A percentile compares a stretch with the other conserved stretches of the same genome.
phyloP scores from a whole-genome alignment of 2,113 vertebrate genomes.

The Nycticorax nycticorax region DNA sequence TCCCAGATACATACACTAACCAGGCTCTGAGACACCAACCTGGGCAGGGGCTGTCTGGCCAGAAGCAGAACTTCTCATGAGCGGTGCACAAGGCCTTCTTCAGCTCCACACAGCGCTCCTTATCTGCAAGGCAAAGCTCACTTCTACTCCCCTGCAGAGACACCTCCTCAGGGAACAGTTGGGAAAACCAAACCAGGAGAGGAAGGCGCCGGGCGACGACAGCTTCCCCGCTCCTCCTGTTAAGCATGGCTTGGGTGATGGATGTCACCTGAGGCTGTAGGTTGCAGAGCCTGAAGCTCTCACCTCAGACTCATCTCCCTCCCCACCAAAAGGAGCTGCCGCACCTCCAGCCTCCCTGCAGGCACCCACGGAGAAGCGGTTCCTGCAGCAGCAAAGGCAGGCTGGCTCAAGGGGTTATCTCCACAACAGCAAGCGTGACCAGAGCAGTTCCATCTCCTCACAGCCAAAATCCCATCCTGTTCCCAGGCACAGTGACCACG shows the following conservation, averaged over 20 bases:
- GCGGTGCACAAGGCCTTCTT: slow-evolving; percentile 82
- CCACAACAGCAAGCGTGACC: background rate
- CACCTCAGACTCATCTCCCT: background rate
- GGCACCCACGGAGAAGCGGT: accelerated
- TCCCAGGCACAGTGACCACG: accelerated
- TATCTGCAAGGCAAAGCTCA: slow-evolving; percentile 77
- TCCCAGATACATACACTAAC: accelerated
- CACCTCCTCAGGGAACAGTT: background rate
- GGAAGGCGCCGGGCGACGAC: accelerated
- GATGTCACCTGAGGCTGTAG: background rate
- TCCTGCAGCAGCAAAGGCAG: background rate
- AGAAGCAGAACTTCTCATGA: slow-evolving; percentile 96
- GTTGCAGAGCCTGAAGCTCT: background rate
- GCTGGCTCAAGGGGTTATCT: background rate
- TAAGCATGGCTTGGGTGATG: accelerated
- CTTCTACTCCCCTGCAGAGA: accelerated
- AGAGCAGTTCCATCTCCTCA: background rate
- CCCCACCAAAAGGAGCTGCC: background rate
- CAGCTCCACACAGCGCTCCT: slow-evolving; percentile 84
- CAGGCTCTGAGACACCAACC: slow-evolving; percentile 67
- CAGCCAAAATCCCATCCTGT: background rate
- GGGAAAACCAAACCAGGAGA: background rate
- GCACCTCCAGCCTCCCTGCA: background rate
- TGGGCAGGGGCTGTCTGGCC: slow-evolving; percentile 94
- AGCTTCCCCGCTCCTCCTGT: background rate